phyloP scores from a whole-genome alignment of 2,797 vertebrate genomes.

The Prionace glauca region DNA sequence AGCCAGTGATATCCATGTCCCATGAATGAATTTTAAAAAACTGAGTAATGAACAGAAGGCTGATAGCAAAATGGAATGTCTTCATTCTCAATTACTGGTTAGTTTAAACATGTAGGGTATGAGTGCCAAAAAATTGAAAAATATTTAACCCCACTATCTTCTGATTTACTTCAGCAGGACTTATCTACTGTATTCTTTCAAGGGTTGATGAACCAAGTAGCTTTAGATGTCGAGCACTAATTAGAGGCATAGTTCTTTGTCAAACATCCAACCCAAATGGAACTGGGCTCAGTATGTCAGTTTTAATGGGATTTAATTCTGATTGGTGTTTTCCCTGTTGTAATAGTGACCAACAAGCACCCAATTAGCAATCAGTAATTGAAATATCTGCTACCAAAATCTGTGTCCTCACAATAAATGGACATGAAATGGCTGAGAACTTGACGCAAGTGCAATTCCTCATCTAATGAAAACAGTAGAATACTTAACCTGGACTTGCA shows the following conservation, averaged over 20 bases:
- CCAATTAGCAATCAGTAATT: neutral
- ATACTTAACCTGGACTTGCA: neutral
- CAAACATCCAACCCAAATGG: neutral
- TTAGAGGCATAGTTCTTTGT: neutral
- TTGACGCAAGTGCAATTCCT: neutral
- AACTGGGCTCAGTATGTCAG: neutral
- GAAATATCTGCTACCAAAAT: neutral
- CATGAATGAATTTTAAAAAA: too few species aligned
- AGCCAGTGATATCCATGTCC: too few species aligned
- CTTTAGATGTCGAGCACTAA: constrained; percentile 18
- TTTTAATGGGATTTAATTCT: neutral
- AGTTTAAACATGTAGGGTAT: neutral
- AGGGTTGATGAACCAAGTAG: neutral
- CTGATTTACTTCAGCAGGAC: neutral
- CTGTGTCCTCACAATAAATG: neutral
- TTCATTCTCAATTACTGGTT: neutral
- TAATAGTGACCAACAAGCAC: neutral
- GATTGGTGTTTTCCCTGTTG: neutral
- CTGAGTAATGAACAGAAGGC: too few species aligned
- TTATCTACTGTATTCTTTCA: neutral
- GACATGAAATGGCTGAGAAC: neutral
- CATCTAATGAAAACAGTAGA: neutral
- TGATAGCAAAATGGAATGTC: neutral
- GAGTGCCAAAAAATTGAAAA: neutral
- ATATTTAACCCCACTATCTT: neutral